Evolutionary conservation across 2,888 invertebrate species (phyloP).

Genomic region (Eubasilissa splendida): DNA sequence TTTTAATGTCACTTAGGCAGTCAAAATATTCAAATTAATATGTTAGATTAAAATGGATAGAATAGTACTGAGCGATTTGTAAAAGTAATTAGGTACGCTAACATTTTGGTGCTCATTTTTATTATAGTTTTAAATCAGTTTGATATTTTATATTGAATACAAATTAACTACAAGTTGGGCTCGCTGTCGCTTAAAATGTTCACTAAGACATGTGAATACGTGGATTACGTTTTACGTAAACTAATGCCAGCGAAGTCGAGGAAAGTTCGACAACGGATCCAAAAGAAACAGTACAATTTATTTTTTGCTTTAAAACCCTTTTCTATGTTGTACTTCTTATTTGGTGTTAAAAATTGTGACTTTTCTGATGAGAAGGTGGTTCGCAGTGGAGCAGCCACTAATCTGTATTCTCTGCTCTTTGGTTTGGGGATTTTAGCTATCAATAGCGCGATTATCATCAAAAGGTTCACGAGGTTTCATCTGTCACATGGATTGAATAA

Average conservation of each 20-base stretch:
- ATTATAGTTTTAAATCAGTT: too few species aligned
- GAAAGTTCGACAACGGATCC: neutral
- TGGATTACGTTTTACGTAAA: neutral
- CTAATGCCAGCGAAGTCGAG: neutral
- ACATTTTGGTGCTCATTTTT: too few species aligned
- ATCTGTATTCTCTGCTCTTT: neutral
- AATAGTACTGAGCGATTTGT: too few species aligned
- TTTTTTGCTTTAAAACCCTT: neutral
- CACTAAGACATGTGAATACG: too few species aligned
- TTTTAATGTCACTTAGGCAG: too few species aligned
- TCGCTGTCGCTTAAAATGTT: too few species aligned
- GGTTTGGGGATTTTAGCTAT: neutral
- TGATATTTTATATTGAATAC: too few species aligned
- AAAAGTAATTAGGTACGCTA: too few species aligned
- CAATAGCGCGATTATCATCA: neutral
- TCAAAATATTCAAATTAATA: too few species aligned
- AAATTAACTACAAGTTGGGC: too few species aligned
- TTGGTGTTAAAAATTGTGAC: constrained; percentile 9
- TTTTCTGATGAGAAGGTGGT: neutral
- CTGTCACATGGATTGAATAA: neutral
- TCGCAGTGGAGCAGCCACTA: neutral
- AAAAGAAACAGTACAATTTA: neutral
- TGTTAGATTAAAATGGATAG: too few species aligned
- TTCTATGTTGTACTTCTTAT: neutral
- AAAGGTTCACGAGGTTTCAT: neutral